Base-by-base conservation (phyloP, 2,797 vertebrate species). In the Heliangelus exortis region DNA sequence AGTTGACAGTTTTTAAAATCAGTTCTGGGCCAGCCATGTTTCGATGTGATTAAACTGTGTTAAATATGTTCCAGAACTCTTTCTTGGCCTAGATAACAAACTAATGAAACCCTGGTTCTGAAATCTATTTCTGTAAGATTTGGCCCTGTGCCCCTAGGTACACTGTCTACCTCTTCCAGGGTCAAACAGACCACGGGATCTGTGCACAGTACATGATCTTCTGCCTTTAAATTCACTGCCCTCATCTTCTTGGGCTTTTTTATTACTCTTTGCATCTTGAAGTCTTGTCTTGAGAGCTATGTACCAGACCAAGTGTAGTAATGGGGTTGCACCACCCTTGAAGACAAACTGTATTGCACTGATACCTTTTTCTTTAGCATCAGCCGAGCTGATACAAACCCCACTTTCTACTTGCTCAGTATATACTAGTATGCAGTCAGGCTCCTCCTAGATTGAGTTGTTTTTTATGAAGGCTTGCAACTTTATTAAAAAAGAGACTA, bases 61-160 rank as follows among this genome's bases (percentile, higher is more conserved):
- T 96, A 96, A 97, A 93, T 91, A 43, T 66, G 89, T 93, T 94
- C 92, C 95, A 94, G 91, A 95, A 93, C 80, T 84, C 82, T 93
- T 95, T 94, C 87, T 89, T 96, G 95, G 95, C 96, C 95, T 92
- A 93, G 85, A 96, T 92, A 94, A 85, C 85, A 93, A 94, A 92
- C 85, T 67, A 89, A 93, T 96, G 82, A 91, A 94, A 94, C 77
- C 21, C 67, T 86, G 71, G 19, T 26, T 90, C 92, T 84, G 91
- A 18, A 79, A 87, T 74, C 92, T 92, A 59, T 95, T 93, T 91
- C 17, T 59, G 74, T 54, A 26, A 63, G 53, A 21, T 92, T 84
- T 72, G 57, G 83, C 67, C 57, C 71, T 43, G 45, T 54, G 67
- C 59, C 67, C 87, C 79, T 75, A 57, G 91, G 71, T 93, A 29